These are phyloP conservation scores for Platypus cylindrus DNA, from an alignment of 2,888 invertebrate species.

Conservation along the genomic window DNA sequence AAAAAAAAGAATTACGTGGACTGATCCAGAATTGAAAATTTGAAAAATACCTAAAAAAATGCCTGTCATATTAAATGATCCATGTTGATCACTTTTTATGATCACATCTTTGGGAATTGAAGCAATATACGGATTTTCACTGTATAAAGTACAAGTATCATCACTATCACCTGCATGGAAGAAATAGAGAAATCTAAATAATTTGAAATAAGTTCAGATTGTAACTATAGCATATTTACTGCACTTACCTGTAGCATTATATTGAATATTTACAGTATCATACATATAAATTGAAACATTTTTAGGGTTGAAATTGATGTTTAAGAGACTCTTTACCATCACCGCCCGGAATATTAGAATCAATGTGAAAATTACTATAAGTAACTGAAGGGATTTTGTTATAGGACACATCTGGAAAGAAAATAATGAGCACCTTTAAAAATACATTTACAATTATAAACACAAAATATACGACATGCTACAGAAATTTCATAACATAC, in stretches of 20 bases:
- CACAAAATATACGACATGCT: conserved; percentile 4
- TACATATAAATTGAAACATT: conserved; percentile 25
- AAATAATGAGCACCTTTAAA: too few species aligned
- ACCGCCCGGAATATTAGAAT: conserved; percentile 24
- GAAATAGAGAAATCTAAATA: conserved; percentile 2
- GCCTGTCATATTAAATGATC: conserved; percentile 28
- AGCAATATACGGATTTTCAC: conserved; percentile 19
- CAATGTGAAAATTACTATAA: conserved; percentile 24
- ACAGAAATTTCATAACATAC: too few species aligned
- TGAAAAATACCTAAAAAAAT: conserved; percentile 30
- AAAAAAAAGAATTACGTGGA: not conserved
- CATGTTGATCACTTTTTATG: conserved; percentile 14
- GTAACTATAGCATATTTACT: not conserved
- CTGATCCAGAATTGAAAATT: not conserved
- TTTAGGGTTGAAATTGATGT: conserved; percentile 23
- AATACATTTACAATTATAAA: too few species aligned
- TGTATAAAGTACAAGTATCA: conserved; percentile 17
- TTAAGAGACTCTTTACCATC: conserved; percentile 20
- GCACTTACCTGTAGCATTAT: conserved; percentile 6
- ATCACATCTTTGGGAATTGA: conserved; percentile 18
- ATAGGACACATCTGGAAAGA: conserved; percentile 32
- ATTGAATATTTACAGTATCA: conserved; percentile 19
- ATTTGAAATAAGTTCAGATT: conserved; percentile 3
- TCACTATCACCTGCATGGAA: conserved; percentile 10
- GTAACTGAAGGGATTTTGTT: conserved; percentile 26